Percentiles rank a stretch among this genome's conserved stretches.
These are phyloP conservation scores for Candoia aspera DNA, from an alignment of 2,113 vertebrate genomes.

Conservation along the genomic window DNA sequence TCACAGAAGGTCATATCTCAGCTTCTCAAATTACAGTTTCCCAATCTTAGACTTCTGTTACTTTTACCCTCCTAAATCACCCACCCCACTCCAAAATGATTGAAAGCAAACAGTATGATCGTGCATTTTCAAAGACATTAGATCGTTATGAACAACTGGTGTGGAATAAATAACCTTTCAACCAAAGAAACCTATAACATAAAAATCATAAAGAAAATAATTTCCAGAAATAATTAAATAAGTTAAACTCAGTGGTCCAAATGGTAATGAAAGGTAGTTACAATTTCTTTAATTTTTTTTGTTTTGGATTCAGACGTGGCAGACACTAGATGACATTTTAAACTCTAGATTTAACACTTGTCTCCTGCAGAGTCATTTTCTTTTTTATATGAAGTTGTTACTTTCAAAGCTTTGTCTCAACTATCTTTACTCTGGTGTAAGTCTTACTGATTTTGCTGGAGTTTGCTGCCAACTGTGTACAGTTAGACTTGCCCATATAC, in stretches of 20 bases:
- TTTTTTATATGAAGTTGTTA: background rate
- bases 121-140: background rate
- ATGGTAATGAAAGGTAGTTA: background rate
- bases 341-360: slow-evolving; percentile 2
- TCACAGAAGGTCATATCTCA: background rate
- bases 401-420: background rate
- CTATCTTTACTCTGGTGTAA: background rate
- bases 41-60: background rate
- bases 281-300: background rate
- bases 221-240: background rate
- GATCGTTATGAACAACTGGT: background rate
- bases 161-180: slow-evolving; percentile 1
- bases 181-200: background rate
- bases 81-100: too few relatives aligned
- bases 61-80: background rate
- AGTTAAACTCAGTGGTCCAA: background rate
- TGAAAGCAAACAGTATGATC: background rate
- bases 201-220: background rate
- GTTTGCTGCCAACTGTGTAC: background rate
- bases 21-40: background rate
- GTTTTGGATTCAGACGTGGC: background rate
- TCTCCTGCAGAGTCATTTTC: background rate
- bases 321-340: background rate
- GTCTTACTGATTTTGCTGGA: background rate
- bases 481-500: background rate